Base-by-base conservation (phyloP, 1,140 invertebrate genomes). In the Drosophila trapezifrons region DNA sequence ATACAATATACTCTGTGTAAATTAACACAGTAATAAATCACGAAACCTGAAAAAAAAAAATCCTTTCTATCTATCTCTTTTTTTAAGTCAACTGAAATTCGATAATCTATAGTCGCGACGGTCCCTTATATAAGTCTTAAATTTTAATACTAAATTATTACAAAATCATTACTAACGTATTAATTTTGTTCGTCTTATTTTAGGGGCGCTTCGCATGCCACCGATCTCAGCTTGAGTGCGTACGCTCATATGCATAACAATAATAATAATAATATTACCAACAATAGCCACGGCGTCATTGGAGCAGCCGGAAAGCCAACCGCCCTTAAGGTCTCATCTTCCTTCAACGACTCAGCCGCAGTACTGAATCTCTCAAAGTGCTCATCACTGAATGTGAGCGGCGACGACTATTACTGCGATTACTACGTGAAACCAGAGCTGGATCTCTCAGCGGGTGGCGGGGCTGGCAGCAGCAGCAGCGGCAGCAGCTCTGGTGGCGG, bases 281-380 rank as follows among this genome's bases (percentile, higher is more conserved):
- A 69, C 22, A 74, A 67, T 47, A 72, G 60, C 18, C 56, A 81
- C 32, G 71, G 75, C 32, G 55, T 82, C 3, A 45, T 71, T 18
- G 75, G 60, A 40, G 20, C 42, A 37, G 63, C 42, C 7, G 87
- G 52, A 52, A 91, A 91, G 51, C 54, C 67, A n/a, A 43, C 43
- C 13, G 51, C 59, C 0, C 25, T 73, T 1, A 91, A 91, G 71
- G 51, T 85, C 8, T 77, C 52, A 57, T 74, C 85, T 10, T 65
- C 85, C n/a, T 91, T 80, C 42, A 80, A 66, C 43, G 90, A 91
- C 1, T 76, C 82, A 3, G 74, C 76, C 38, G 37, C 78, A n/a
- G 83, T 64, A 25, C 56, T 91, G n/a, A 91, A 91, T 79, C 75
- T 91, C 8, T 91, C 90, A 2, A 91, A 91, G 63, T 87, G 90